Base-by-base conservation (phyloP, 2,113 vertebrate species). In the Rhabdornis inornatus region DNA sequence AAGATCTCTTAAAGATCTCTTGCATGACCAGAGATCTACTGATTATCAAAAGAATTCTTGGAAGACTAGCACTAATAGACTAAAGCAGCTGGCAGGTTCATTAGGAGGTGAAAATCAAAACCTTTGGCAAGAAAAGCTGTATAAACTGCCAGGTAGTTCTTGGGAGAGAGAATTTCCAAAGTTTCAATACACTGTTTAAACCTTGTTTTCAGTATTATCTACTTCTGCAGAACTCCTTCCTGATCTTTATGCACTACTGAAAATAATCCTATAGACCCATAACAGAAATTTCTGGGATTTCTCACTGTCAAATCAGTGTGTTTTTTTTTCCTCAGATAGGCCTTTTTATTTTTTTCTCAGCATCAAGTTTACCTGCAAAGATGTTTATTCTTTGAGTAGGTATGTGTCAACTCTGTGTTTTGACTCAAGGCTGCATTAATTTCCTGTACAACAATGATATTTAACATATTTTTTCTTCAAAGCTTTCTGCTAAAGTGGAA, bases 1-100 rank as follows among this genome's bases (percentile, higher is more conserved):
- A 84, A 64, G 35, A n/a, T n/a, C n/a, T n/a, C n/a, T n/a, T n/a
- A n/a, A n/a, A n/a, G n/a, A n/a, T n/a, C n/a, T n/a, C n/a, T 97
- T 92, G 72, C 57, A 63, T 79, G 69, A 84, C 61, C 45, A 79
- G 31, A 90, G 68, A 87, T 82, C 21, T 59, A 79, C 37, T 74
- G 69, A 47, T 93, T 92, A 96, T 88, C 91, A 95, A 82, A 95
- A 82, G 60, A 95, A 95, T 96, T 91, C 60, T 81, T 93, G 76
- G 87, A 96, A 95, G 56, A 69, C 44, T 50, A 79, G 50, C 59
- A 88, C 33, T 68, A 82, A 93, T 28, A 86, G 57, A 82, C 75
- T 92, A 93, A 87, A 80, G 44, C 75, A 95, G 71, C 77, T 94
- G 83, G 83, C 24, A 88, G 25, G 55, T 53, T 86, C 89, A 74